Evolutionary conservation across 2,888 invertebrate species (phyloP).

Genomic region (Deilephila elpenor): DNA sequence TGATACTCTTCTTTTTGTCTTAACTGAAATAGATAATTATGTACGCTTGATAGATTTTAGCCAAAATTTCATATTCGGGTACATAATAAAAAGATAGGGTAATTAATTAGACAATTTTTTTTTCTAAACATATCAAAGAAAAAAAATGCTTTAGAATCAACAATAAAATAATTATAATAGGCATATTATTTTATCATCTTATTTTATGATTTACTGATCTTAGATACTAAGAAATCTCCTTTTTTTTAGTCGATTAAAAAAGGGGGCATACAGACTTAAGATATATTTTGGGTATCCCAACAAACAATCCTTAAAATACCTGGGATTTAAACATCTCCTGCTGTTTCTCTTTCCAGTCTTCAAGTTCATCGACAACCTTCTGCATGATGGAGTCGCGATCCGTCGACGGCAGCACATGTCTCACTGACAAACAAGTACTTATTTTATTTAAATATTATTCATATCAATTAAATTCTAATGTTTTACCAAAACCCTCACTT

Average conservation of each 20-base stretch:
- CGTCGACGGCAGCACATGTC: conserved; percentile 48
- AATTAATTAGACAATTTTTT: no score
- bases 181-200: no score
- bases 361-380: conserved; percentile 87
- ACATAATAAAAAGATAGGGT: no score
- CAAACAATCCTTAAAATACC: conserved; percentile 56
- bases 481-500: neutral
- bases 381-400: conserved; percentile 71
- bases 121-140: no score
- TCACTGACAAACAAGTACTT: conserved; percentile 40
- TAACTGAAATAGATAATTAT: conserved; percentile 61
- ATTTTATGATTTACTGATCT: no score
- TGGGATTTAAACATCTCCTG: conserved; percentile 86
- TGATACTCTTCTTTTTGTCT: conserved; percentile 85
- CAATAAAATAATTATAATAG: no score
- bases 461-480: neutral
- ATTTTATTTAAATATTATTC: no score
- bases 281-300: neutral
- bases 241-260: no score
- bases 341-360: conserved; percentile 89
- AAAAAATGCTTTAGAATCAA: no score
- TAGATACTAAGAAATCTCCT: no score
- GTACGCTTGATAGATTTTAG: neutral
- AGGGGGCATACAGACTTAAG: no score
- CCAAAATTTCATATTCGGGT: no score